Conservation (phyloP, 2,888 invertebrate species). For the Perithous albicinctus region DNA sequence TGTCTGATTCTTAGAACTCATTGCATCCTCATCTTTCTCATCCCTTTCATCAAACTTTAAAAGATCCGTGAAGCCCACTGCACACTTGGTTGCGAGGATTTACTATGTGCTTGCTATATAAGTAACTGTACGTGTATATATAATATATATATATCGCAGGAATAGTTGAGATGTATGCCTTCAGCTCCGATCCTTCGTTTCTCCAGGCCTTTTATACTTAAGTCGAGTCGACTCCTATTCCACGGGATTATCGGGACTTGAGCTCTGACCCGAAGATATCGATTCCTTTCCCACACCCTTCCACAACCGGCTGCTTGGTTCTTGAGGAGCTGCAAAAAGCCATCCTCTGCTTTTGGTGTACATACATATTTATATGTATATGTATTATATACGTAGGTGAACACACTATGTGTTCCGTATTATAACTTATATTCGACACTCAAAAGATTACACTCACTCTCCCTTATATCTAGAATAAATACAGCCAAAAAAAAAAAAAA, state of each 20-base stretch:
- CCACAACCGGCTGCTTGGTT: too few relatives aligned
- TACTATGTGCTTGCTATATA: not conserved
- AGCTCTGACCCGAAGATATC: slow-evolving; percentile 72
- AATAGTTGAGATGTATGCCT: slow-evolving; percentile 20
- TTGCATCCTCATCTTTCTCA: not conserved
- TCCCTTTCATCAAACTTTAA: slow-evolving; percentile 25
- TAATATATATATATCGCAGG: not conserved
- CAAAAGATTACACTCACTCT: not conserved
- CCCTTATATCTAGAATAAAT: not conserved
- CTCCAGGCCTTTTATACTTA: slow-evolving; percentile 40
- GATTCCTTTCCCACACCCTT: slow-evolving; percentile 58
- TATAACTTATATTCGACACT: slow-evolving; percentile 2
- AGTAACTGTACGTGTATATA: not conserved
- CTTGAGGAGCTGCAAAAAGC: not conserved
- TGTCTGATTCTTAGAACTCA: not conserved
- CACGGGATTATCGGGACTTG: slow-evolving; percentile 73
- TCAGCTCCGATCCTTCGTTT: not conserved
- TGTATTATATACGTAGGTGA: too few relatives aligned
- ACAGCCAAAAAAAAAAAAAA: too few relatives aligned
- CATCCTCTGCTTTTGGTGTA: not conserved
- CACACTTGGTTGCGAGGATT: not conserved
- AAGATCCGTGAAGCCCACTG: slow-evolving; percentile 21
- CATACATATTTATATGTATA: slow-evolving; percentile 4
- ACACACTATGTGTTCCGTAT: too few relatives aligned
- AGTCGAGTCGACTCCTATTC: slow-evolving; percentile 63